These are phyloP conservation scores for Daphoenositta chrysoptera DNA, from an alignment of 2,113 vertebrate genomes.

Conservation along the genomic window DNA sequence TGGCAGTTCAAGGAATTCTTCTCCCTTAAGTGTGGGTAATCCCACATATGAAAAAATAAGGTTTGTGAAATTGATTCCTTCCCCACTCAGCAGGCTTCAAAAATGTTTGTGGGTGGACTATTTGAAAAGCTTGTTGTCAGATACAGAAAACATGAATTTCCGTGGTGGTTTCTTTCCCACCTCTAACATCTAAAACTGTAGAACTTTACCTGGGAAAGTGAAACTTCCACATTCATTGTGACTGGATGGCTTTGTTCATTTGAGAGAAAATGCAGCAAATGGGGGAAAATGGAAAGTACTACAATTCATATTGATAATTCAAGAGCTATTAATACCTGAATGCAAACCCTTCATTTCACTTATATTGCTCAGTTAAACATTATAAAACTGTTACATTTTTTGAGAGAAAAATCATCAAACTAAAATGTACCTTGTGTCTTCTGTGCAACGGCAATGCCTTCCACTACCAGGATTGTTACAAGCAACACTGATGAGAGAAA, in stretches of 20 bases:
- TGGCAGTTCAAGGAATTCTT: conserved; percentile 40
- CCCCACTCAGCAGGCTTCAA: not conserved
- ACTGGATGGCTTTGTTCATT: not conserved
- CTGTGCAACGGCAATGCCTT: conserved; percentile 92
- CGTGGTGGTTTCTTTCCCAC: not conserved
- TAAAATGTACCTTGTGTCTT: conserved; percentile 86
- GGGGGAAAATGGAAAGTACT: not conserved
- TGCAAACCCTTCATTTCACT: not conserved
- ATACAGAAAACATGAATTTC: conserved; percentile 5
- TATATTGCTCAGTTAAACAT: not conserved
- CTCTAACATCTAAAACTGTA: not conserved
- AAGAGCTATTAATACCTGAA: not conserved
- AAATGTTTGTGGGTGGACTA: conserved; percentile 29
- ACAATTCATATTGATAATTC: not conserved
- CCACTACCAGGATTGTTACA: conserved; percentile 89
- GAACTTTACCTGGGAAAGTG: not conserved
- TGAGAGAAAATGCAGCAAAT: not conserved
- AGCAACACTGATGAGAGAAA: conserved; percentile 83
- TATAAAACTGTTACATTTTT: not conserved
- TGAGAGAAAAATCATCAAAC: not conserved
- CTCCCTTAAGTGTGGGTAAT: not conserved
- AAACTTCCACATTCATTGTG: not conserved
- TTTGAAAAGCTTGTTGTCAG: conserved; percentile 31
- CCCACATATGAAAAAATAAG: not conserved
- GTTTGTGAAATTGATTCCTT: conserved; percentile 22